Conservation (phyloP, 1,140 invertebrate genomes). For the Carcinoscorpius rotundicauda region DNA sequence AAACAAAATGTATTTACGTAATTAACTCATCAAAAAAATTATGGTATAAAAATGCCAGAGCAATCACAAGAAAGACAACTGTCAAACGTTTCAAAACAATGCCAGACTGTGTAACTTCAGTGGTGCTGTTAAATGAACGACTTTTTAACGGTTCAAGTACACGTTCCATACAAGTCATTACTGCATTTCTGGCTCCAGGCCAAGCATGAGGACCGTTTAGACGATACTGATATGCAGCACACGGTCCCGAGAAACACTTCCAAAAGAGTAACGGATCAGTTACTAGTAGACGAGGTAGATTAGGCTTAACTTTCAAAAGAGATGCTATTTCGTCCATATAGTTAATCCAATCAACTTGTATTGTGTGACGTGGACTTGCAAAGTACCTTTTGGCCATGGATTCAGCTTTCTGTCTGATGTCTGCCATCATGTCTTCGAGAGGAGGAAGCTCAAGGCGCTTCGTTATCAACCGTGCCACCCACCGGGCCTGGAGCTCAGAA, state of each 20-base stretch:
- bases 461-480: constrained; percentile 26
- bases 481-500: constrained; percentile 40
- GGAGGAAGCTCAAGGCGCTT: constrained; percentile 25
- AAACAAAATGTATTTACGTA: too few species aligned
- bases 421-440: constrained; percentile 26
- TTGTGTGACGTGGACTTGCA: constrained; percentile 32
- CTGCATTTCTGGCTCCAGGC: constrained; percentile 29
- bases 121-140: too few species aligned
- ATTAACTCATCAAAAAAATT: too few species aligned
- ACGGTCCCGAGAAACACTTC: constrained; percentile 29
- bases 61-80: too few species aligned
- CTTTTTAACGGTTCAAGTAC: background rate
- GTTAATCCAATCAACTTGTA: constrained; percentile 34
- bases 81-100: too few species aligned
- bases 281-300: constrained; percentile 28
- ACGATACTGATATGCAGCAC: constrained; percentile 34
- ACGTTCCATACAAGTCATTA: constrained; percentile 21
- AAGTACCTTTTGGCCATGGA: constrained; percentile 28
- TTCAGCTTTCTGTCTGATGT: constrained; percentile 19
- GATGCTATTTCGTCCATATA: constrained; percentile 34
- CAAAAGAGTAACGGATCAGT: constrained; percentile 31
- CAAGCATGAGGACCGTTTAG: constrained; percentile 31
- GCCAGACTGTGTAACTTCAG: too few species aligned
- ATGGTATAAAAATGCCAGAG: too few species aligned
- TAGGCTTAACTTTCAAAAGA: constrained; percentile 29